These are phyloP conservation scores for Microhierax caerulescens DNA, from an alignment of 2,797 vertebrate species.

Conservation along the genomic window DNA sequence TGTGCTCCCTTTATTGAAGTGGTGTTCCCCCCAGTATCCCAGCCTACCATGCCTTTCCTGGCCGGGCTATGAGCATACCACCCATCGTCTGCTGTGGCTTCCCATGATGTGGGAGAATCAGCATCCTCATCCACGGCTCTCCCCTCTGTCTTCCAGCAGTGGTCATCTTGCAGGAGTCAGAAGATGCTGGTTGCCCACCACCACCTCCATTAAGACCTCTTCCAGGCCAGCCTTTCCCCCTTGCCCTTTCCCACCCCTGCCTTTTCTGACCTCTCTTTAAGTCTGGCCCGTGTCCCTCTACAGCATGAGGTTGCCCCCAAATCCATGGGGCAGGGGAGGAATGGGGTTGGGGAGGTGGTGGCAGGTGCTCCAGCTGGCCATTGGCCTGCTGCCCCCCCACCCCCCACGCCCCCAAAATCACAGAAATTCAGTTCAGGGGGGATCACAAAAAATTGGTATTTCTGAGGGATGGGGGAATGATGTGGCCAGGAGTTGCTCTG, in stretches of 20 bases:
- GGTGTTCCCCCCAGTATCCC: accelerated
- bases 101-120: neutral
- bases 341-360: neutral
- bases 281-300: neutral
- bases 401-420: neutral
- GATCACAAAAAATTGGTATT: neutral
- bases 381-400: no score
- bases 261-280: neutral
- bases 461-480: neutral
- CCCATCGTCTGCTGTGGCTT: neutral
- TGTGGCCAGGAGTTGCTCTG: neutral
- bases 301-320: neutral
- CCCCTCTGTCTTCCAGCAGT: neutral
- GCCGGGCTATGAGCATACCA: accelerated
- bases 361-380: neutral
- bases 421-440: neutral
- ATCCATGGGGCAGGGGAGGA: neutral
- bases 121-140: accelerated
- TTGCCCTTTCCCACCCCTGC: neutral
- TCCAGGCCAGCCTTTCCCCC: neutral
- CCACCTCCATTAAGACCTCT: neutral
- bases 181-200: neutral
- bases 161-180: neutral
- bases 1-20: neutral
- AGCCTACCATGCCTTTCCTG: neutral